Conservation (phyloP, 2,113 vertebrate species). For the Corvus cornix region DNA sequence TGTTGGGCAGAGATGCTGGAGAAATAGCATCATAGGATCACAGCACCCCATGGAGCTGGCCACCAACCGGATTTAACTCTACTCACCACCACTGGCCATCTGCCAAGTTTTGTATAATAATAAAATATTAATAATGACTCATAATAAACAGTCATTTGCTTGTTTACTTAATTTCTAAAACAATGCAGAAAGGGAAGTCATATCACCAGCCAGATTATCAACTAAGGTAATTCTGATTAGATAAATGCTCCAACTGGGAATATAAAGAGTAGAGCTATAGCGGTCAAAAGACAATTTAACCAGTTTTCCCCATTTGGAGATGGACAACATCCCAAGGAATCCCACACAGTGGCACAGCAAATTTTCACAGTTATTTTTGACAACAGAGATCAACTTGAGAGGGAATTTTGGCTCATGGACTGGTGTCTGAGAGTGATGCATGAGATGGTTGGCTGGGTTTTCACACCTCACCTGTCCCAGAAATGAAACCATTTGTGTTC, state of each 20-base stretch:
- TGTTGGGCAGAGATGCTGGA: not conserved
- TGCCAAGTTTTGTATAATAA: too few relatives aligned
- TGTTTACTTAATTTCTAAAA: not conserved
- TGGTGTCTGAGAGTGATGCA: not conserved
- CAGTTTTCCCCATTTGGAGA: not conserved
- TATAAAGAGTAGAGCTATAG: not conserved
- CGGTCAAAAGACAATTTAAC: not conserved
- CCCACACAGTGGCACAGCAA: not conserved
- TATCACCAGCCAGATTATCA: not conserved
- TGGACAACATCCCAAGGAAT: not conserved
- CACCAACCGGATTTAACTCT: not conserved
- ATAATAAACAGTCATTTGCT: not conserved
- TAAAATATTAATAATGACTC: not conserved
- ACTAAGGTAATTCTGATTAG: not conserved
- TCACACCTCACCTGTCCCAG: not conserved
- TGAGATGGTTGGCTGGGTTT: not conserved
- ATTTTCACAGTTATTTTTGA: not conserved
- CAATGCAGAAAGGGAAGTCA: not conserved
- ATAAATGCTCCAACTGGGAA: not conserved
- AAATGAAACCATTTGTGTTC: not conserved
- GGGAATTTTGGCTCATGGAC: not conserved
- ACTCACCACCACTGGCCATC: not conserved
- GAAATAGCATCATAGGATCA: not conserved
- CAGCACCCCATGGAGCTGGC: accelerated
- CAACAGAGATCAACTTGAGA: not conserved